Evolutionary conservation across 2,888 invertebrate genomes (phyloP).

Genomic region (Euplagia quadripunctaria): DNA sequence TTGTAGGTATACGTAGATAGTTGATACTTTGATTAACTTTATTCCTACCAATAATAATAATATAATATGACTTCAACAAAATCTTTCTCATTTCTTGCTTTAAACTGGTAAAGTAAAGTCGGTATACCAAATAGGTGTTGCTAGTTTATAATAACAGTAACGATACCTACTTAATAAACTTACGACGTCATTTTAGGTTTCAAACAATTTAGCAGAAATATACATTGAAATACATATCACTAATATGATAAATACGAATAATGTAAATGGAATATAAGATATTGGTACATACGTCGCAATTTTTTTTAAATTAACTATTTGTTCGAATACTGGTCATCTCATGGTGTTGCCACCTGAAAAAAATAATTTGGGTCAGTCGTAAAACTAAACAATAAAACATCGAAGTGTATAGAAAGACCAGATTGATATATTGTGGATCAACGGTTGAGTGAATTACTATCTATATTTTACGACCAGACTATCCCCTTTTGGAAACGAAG

Average conservation of each 20-base stretch:
- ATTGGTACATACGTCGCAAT: conserved; percentile 49
- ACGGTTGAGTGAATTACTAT: too few species aligned
- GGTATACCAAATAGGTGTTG: neutral
- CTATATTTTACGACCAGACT: too few species aligned
- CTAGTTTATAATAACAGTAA: neutral
- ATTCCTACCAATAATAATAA: neutral
- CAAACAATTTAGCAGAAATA: conserved; percentile 7
- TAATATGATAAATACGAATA: conserved; percentile 49
- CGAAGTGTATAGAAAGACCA: too few species aligned
- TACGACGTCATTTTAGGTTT: neutral
- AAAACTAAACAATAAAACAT: neutral
- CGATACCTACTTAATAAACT: neutral
- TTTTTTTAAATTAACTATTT: conserved; percentile 39
- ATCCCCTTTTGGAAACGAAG: too few species aligned
- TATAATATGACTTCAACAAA: neutral
- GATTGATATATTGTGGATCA: too few species aligned
- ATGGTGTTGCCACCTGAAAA: conserved; percentile 74
- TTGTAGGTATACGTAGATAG: neutral
- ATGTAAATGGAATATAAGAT: conserved; percentile 51
- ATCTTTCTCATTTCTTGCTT: neutral
- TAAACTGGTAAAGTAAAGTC: neutral
- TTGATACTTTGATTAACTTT: neutral
- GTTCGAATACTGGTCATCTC: conserved; percentile 52
- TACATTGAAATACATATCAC: neutral
- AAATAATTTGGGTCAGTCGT: conserved; percentile 12